A percentile compares a stretch with the other conserved stretches of the same genome.
These are phyloP conservation scores for Clarias fuscus DNA, from an alignment of 2,797 vertebrate genomes.

Conservation along the genomic window DNA sequence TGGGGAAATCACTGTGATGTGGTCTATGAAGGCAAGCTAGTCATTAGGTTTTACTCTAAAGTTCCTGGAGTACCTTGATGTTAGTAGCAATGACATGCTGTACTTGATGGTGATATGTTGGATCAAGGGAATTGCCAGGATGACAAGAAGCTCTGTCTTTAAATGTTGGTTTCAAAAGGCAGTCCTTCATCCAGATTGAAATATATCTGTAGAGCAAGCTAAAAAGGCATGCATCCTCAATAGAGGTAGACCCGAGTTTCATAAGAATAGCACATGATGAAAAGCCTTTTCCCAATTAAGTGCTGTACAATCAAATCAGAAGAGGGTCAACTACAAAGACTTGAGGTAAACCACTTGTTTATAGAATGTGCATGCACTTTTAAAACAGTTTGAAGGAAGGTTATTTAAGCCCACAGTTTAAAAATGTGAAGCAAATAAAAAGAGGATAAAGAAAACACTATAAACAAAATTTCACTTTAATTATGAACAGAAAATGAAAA, in stretches of 20 bases:
- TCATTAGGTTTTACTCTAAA: constrained; percentile 69
- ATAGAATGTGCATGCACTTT: constrained; percentile 35
- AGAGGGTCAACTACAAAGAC: background rate
- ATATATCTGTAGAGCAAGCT: constrained; percentile 8
- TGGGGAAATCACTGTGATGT: constrained; percentile 68
- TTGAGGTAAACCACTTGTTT: constrained; percentile 59
- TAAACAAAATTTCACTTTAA: background rate
- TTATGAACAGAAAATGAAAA: background rate
- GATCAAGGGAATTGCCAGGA: constrained; percentile 21
- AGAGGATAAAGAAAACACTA: background rate
- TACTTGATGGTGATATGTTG: constrained; percentile 25
- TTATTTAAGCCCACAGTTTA: background rate
- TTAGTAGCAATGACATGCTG: constrained; percentile 9
- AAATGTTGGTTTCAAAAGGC: constrained; percentile 29
- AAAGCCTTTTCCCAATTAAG: background rate
- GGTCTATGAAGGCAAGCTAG: constrained; percentile 73
- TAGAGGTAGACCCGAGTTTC: background rate
- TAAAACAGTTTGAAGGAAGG: constrained; percentile 12
- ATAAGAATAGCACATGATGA: constrained; percentile 4
- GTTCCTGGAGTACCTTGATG: constrained; percentile 66
- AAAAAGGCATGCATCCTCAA: constrained; percentile 7
- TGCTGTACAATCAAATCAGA: background rate
- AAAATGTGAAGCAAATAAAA: constrained; percentile 18
- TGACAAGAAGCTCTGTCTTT: constrained; percentile 22
- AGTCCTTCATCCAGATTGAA: constrained; percentile 15